Base-by-base conservation (phyloP, 2,888 invertebrate species). In the Blastobasis lacticolella region DNA sequence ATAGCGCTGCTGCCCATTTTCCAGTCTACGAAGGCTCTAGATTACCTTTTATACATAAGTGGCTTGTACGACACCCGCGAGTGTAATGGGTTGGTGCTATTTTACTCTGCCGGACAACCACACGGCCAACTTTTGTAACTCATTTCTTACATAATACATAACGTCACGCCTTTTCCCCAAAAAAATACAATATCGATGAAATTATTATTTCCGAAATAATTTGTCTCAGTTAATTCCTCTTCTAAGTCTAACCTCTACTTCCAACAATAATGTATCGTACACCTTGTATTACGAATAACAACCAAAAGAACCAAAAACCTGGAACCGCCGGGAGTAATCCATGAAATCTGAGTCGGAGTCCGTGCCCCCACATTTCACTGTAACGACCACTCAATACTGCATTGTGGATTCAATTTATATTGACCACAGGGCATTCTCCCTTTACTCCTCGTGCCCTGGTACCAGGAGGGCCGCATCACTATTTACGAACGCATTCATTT, bases 321-420 rank as follows among this genome's bases (percentile, higher is more conserved):
- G 64, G 66, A 59, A 48, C 67, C 42, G 51, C 58, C 48, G 50
- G 62, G 64, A 67, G 48, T 56, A 60, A 61, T 57, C 56, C 57
- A 66, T 57, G 66, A 71, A 71, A 69, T 68, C 64, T 62, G 54
- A 59, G 55, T 56, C 59, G 58, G 52, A 63, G 63, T 63, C 62
- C 66, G 56, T 66, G 63, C 64, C 60, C 66, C 67, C 70, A 77
- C 78, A 78, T 74, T 75, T 81, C 75, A 75, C 66, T 61, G 67
- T 78, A 79, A 80, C 74, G 75, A 78, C 78, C 74, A 66, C 71
- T 79, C 75, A 75, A 72, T 76, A 73, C 71, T 59, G 68, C 73
- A 75, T 78, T 78, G 74, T 77, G 68, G 67, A 75, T 75, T 77
- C 74, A 81, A 81, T 81, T 79, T 80, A 79, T 79, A 70, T 64